Base-by-base conservation (phyloP, 2,888 invertebrate genomes). In the Rambutsinella grinnellia region DNA sequence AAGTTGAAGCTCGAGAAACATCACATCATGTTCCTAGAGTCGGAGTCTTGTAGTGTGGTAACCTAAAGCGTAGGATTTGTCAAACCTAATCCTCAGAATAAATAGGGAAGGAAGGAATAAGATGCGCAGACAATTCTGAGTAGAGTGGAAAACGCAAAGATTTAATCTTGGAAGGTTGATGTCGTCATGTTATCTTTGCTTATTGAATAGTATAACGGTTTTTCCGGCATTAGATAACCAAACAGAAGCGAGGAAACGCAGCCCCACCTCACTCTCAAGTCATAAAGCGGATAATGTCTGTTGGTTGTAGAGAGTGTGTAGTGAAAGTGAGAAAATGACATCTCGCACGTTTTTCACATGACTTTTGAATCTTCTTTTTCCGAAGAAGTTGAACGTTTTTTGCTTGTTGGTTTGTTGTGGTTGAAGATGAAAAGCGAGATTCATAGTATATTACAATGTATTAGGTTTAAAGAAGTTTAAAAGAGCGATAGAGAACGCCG, bases 61-160 rank as follows among this genome's bases (percentile, higher is more conserved):
- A 19, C 23, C 28, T 44, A 36, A 36, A 62, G 70, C 70, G 70
- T 70, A 62, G 70, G 70, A 70, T 70, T 61, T 69, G 60, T 62
- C 27, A 49, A 49, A 63, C 24, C 47, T 63, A 71, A 63, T 71
- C 71, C 46, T 58, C 71, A 28, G 63, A 62, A 71, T 71, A 54
- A 71, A 47, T 24, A 63, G 56, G 8, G 27, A 13, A 24, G 15
- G 23, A 24, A 56, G 53, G 53, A 51, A 46, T 21, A 17, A 49
- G 3, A 49, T 17, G 36, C 36, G 36, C 49, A 49, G 49, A 49
- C 15, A 17, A 5, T 49, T 49, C 19, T 5, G 49, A 36, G 36
- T 13, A 36, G 13, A 36, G 13, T 36, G 13, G 13, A 36, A 36
- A 36, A 36, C 36, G 36, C 36, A 36, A 36, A 36, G 36, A 36